phyloP scores from a whole-genome alignment of 2,113 vertebrate genomes.

The Lophura nycthemera region DNA sequence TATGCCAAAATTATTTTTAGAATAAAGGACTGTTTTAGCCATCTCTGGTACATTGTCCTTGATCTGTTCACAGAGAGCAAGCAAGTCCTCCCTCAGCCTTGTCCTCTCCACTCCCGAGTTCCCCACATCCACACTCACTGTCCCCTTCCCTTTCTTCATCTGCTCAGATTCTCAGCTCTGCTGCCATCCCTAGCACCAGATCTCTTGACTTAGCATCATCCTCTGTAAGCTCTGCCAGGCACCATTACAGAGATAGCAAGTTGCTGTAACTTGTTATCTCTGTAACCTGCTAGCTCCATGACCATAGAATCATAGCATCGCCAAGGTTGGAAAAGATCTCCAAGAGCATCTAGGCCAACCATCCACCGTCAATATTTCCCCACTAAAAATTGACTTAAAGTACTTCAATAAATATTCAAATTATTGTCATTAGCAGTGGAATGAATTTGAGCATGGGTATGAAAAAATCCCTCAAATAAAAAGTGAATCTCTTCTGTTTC shows the following conservation, averaged over 20 bases:
- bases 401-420: not conserved
- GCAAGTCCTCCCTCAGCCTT: not conserved
- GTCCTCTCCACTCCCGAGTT: rapidly evolving
- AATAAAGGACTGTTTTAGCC: not conserved
- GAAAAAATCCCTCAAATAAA: not conserved
- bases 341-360: too few species aligned
- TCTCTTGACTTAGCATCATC: not conserved
- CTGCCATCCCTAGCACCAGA: not conserved
- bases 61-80: not conserved
- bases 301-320: too few species aligned
- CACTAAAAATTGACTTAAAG: not conserved
- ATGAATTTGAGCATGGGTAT: not conserved
- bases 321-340: too few species aligned
- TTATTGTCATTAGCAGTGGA: not conserved
- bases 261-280: too few species aligned
- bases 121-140: not conserved
- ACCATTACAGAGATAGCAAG: rapidly evolving
- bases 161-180: not conserved
- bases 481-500: not conserved
- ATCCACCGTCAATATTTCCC: not conserved
- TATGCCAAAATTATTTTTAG: not conserved
- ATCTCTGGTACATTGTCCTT: not conserved
- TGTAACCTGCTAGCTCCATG: too few species aligned
- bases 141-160: not conserved
- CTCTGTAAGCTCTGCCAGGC: not conserved